Percentiles rank a stretch among this genome's conserved stretches.
Evolutionary conservation across 2,113 vertebrate genomes (phyloP).

Genomic region (Cottus gobio): DNA sequence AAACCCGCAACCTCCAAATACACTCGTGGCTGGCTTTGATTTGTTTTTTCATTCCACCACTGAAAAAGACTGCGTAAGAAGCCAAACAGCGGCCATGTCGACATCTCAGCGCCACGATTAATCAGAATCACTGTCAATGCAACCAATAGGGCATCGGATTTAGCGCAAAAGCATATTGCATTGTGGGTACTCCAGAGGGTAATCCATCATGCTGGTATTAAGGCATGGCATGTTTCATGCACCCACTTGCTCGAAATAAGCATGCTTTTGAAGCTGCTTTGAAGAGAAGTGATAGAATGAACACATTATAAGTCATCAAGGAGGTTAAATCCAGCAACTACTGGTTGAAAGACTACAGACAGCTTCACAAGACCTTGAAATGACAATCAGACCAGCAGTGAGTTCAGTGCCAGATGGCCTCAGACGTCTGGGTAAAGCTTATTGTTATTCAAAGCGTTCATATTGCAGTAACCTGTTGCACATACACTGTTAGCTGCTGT

Average conservation of each 20-base stretch:
- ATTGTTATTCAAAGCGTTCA: not conserved
- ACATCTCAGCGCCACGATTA: conserved; percentile 9
- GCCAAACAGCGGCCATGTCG: conserved; percentile 22
- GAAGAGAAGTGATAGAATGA: not conserved
- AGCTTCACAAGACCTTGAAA: not conserved
- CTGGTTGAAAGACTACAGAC: not conserved
- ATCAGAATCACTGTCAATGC: conserved; percentile 30
- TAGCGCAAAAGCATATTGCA: not conserved
- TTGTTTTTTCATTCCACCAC: conserved; percentile 33
- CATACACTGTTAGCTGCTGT: not conserved
- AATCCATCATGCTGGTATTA: conserved; percentile 8
- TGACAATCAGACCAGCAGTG: not conserved
- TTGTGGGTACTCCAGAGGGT: conserved; percentile 5
- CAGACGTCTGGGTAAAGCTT: not conserved
- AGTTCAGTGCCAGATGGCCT: not conserved
- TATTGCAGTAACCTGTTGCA: not conserved
- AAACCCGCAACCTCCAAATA: conserved; percentile 66
- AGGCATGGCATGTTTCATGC: not conserved
- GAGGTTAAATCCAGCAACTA: not conserved
- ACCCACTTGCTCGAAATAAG: not conserved
- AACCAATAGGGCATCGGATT: not conserved
- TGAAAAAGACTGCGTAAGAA: conserved; percentile 16
- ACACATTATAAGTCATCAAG: not conserved
- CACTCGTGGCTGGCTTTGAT: conserved; percentile 46
- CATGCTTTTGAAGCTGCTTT: not conserved